A percentile compares a stretch with the other conserved stretches of the same genome.
Evolutionary conservation across 2,888 invertebrate species (phyloP).

Genomic region (Drosophila longiperda): DNA sequence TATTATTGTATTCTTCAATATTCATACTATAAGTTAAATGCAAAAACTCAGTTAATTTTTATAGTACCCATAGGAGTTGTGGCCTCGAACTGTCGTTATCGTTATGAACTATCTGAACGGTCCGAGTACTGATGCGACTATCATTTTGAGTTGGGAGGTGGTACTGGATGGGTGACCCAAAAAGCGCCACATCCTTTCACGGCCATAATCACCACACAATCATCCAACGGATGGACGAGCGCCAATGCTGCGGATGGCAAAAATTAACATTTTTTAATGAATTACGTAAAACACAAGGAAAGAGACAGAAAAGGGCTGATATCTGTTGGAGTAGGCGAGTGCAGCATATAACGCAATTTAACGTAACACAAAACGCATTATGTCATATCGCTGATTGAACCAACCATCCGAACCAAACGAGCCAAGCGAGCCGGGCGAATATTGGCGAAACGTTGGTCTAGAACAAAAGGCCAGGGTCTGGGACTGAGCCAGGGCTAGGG

Average conservation of each 20-base stretch:
- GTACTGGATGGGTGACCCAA: constrained; percentile 47
- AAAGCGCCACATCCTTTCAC: constrained; percentile 70
- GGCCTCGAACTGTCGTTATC: constrained; percentile 46
- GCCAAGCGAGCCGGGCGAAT: constrained; percentile 38
- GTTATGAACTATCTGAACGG: constrained; percentile 58
- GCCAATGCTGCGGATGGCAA: constrained; percentile 71
- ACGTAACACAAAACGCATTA: constrained; percentile 76
- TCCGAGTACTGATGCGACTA: constrained; percentile 1
- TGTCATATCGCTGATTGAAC: constrained; percentile 79
- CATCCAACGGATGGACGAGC: constrained; percentile 60
- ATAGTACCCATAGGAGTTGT: constrained; percentile 51
- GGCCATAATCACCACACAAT: constrained; percentile 76
- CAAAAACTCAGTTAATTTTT: constrained; percentile 18
- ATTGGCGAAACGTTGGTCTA: constrained; percentile 65
- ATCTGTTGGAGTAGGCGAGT: neutral
- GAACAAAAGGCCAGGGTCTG: constrained; percentile 62
- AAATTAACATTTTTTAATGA: constrained; percentile 80
- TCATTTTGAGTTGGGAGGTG: neutral
- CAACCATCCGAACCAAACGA: constrained; percentile 59
- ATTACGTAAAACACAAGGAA: constrained; percentile 56
- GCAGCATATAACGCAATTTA: constrained; percentile 60
- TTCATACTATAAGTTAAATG: neutral
- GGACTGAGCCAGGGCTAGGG: constrained; percentile 6
- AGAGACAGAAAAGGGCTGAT: constrained; percentile 3
- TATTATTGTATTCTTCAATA: neutral